Conservation (phyloP, 92 coral and sea anemone species). For the Montipora capitata region DNA sequence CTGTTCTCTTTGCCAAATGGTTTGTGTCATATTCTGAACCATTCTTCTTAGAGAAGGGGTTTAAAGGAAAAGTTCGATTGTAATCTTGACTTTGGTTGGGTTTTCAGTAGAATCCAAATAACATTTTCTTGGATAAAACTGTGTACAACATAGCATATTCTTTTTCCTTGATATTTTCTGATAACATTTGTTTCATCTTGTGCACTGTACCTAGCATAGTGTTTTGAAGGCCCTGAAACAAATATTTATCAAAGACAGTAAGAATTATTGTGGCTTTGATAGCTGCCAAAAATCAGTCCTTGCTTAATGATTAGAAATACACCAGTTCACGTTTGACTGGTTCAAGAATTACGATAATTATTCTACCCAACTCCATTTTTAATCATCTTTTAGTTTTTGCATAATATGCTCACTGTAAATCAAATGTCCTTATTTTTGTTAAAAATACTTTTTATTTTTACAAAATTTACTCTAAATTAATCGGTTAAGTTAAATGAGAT, state of each 20-base stretch:
- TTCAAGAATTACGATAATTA: neutral
- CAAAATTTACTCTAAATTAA: no score
- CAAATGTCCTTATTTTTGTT: neutral
- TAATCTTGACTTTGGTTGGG: slow-evolving; percentile 4
- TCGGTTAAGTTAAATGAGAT: no score
- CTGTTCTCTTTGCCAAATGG: slow-evolving; percentile 20
- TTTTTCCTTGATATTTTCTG: slow-evolving; percentile 4
- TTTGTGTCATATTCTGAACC: neutral
- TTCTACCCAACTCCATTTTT: slow-evolving; percentile 14
- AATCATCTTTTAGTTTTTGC: slow-evolving; percentile 16
- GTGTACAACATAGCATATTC: slow-evolving; percentile 27
- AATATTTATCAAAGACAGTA: slow-evolving; percentile 43
- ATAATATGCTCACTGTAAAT: neutral
- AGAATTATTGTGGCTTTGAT: slow-evolving; percentile 20
- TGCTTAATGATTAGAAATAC: slow-evolving; percentile 6
- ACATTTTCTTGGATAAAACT: slow-evolving; percentile 1
- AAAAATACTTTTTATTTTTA: neutral
- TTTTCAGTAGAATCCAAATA: slow-evolving; percentile 28
- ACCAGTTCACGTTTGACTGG: neutral
- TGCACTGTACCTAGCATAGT: slow-evolving; percentile 27
- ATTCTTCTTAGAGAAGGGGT: neutral
- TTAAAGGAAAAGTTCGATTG: slow-evolving; percentile 4
- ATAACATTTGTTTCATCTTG: slow-evolving; percentile 26
- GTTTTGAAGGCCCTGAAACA: slow-evolving; percentile 38
- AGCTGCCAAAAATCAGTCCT: slow-evolving; percentile 1